Base-by-base conservation (phyloP, 2,888 invertebrate genomes). In the Xestoiulus laeticollis region DNA sequence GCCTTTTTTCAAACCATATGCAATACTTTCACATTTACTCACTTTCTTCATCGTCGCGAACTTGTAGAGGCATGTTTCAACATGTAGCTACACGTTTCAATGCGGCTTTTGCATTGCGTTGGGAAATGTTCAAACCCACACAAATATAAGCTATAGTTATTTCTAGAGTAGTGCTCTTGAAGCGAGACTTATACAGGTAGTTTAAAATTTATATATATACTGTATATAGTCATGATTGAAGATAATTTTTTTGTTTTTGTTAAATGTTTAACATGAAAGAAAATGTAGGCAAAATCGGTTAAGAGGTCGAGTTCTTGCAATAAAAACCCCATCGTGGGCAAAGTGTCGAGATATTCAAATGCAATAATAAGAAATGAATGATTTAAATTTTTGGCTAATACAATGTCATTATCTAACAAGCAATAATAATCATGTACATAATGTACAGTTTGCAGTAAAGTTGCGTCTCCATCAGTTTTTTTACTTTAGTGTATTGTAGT, bases 1-100 rank as follows among this genome's bases (percentile, higher is more conserved):
- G 87, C 87, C 87, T 87, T 78, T 78, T 78, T 78, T 78, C 78
- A 30, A 78, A 78, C 78, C 82, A 33, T 53, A 84, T 87, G 86
- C 86, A 86, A 53, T 86, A 86, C 86, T 53, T 85, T 85, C 44
- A 78, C 78, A 22, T 78, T 78, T 26, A 78, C 78, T 78, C 78
- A 78, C 78, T 78, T 30, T 78, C 78, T 78, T 78, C 78, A 78
- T 78, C 30, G 78, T 78, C 78, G 78, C 26, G 30, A 30, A 68
- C 78, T 30, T 30, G 78, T 78, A 14, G 12, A 26, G 26, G 26
- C 68, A 12, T 78, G 78, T 78, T 26, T 26, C 78, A 26, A 78
- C 78, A 26, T 26, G 68, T 59, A 44, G 44, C 44, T 44, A 59
- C n/a, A 22, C 59, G 59, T 30, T 78, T 78, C 78, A 78, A 78